Evolutionary conservation across 2,797 vertebrate species (phyloP).

Genomic region (Chloroceryle amazona): DNA sequence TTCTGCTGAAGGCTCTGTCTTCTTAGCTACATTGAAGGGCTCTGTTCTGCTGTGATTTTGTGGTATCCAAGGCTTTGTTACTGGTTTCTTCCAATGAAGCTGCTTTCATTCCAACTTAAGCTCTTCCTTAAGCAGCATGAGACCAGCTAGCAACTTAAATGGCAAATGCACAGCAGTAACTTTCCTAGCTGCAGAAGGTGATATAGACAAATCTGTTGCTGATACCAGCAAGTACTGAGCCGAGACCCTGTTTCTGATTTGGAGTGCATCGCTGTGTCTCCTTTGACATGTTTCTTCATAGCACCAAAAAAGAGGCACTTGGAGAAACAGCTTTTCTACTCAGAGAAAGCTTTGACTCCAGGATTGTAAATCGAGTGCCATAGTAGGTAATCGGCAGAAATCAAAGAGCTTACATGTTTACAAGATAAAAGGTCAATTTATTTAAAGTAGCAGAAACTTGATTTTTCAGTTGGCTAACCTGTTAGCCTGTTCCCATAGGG

Average conservation of each 20-base stretch:
- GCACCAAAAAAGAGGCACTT: slow-evolving; percentile 58
- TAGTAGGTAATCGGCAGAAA: slow-evolving; percentile 12
- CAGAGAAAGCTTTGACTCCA: slow-evolving; percentile 20
- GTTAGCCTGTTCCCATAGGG: not conserved
- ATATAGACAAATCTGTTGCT: slow-evolving; percentile 77
- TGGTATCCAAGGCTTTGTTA: slow-evolving; percentile 47
- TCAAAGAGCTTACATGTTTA: not conserved
- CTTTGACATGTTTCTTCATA: slow-evolving; percentile 61
- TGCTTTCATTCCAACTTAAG: slow-evolving; percentile 45
- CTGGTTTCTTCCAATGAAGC: slow-evolving; percentile 39
- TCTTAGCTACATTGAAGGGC: not conserved
- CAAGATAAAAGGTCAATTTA: slow-evolving; percentile 1
- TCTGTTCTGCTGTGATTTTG: not conserved
- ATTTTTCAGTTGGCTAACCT: slow-evolving; percentile 1
- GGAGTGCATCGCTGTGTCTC: slow-evolving; percentile 54
- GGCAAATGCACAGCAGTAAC: slow-evolving; percentile 42
- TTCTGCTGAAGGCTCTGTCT: not conserved
- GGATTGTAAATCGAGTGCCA: slow-evolving; percentile 42
- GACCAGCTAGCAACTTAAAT: slow-evolving; percentile 54
- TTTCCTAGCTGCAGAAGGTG: slow-evolving; percentile 71
- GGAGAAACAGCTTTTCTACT: slow-evolving; percentile 55
- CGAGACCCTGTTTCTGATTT: slow-evolving; percentile 62
- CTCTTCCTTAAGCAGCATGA: slow-evolving; percentile 37
- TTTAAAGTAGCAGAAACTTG: slow-evolving; percentile 7
- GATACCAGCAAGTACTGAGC: slow-evolving; percentile 67